A percentile compares a stretch with the other conserved stretches of the same genome.
These are phyloP conservation scores for Platysteira castanea DNA, from an alignment of 2,113 vertebrate species.

Conservation along the genomic window DNA sequence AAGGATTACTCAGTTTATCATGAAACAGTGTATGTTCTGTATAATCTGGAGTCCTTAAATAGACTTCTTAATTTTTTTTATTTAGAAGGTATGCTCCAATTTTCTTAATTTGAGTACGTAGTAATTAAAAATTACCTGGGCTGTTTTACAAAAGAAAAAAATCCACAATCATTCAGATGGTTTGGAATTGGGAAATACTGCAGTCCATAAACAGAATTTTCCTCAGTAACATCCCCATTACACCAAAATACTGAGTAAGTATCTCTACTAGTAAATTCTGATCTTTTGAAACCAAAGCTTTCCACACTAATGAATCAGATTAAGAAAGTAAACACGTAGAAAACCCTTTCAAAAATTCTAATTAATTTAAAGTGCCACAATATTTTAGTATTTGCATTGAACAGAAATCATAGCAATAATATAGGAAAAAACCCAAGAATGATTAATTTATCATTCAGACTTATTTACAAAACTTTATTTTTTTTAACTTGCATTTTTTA, in stretches of 20 bases:
- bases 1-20: neutral
- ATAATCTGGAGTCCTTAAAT: neutral
- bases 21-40: neutral
- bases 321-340: neutral
- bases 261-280: neutral
- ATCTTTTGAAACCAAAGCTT: neutral
- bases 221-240: neutral
- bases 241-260: neutral
- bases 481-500: neutral
- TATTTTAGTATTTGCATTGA: neutral
- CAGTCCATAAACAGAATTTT: neutral
- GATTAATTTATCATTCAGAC: neutral
- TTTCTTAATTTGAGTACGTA: neutral
- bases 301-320: neutral
- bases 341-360: neutral
- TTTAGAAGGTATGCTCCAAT: neutral
- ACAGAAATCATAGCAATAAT: neutral
- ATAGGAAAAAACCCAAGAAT: neutral
- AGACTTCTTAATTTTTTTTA: neutral
- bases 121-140: neutral
- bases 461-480: neutral
- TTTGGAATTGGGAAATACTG: neutral
- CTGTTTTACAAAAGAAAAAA: neutral
- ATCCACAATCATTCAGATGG: neutral
- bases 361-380: neutral